These are phyloP conservation scores for Monomorium pharaonis DNA, from an alignment of 1,140 invertebrate species.

Conservation along the genomic window DNA sequence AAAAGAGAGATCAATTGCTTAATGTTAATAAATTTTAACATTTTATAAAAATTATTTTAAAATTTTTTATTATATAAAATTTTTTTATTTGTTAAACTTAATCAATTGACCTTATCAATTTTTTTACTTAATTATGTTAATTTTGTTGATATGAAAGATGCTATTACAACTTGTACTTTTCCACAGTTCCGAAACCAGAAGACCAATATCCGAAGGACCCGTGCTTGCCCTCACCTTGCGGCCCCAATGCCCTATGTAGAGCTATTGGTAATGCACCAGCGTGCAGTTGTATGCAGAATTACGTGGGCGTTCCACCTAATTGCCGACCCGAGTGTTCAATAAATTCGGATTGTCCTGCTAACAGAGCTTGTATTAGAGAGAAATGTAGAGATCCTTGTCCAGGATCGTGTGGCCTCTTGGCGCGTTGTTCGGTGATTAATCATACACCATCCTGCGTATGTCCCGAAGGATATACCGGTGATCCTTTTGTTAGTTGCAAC, in stretches of 20 bases:
- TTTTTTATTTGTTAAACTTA: not conserved
- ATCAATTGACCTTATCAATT: not conserved
- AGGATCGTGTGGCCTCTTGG: constrained; percentile 86
- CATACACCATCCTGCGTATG: constrained; percentile 87
- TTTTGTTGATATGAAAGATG: not conserved
- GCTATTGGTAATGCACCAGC: constrained; percentile 82
- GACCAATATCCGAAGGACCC: constrained; percentile 77
- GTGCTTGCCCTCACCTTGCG: constrained; percentile 86
- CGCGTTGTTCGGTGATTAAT: constrained; percentile 86
- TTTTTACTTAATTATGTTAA: not conserved
- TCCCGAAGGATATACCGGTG: constrained; percentile 85
- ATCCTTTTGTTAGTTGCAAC: constrained; percentile 82
- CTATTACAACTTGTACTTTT: not conserved
- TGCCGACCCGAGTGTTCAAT: constrained; percentile 86
- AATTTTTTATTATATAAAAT: not conserved
- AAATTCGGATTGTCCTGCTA: constrained; percentile 85
- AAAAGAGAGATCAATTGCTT: not conserved
- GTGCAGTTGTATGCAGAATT: constrained; percentile 86
- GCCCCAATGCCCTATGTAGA: constrained; percentile 85
- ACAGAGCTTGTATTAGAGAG: constrained; percentile 85
- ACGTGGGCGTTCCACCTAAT: constrained; percentile 86
- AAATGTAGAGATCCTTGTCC: constrained; percentile 86
- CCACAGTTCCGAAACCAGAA: constrained; percentile 58
- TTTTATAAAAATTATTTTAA: constrained; percentile 12
- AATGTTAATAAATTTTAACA: no score